Evolutionary conservation across 2,888 invertebrate species (phyloP), one percentile per base, ranked within the genome.

Genomic region (Drosophila affinis): DNA sequence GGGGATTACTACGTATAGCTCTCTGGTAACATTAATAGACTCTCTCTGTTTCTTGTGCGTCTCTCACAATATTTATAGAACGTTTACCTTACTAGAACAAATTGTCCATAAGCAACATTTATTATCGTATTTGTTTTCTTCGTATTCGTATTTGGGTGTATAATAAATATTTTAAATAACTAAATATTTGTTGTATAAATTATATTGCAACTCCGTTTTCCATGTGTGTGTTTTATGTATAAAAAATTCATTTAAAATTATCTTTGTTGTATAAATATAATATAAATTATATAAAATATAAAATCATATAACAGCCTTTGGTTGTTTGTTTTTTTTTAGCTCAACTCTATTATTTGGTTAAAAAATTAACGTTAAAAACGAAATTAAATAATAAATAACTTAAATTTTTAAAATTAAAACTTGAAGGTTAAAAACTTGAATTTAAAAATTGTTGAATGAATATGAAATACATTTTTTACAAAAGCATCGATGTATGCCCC

Each of bases 301-400:
- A 83, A 83, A 83, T 85, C 78, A 83, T 79, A 75, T 75, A 79
- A 83, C 83, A 83, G 83, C 83, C 83, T 82, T 83, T 78, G 75
- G 75, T 81, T 75, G 78, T 79, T 68, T 34, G 12, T 34, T 48
- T 69, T 12, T 39, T 39, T 49, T 69, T 71, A 76, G 70, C 53
- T 62, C 62, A 84, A 87, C 76, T 72, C 5, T 57, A 60, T 21
- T 27, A 34, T 76, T 86, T 77, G 77, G 67, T 76, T 84, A 67
- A 59, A 58, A 74, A 39, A 14, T 39, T 7, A 39, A 14, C 12
- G 14, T 39, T 39, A 14, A 39, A 39, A 39, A 6, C 2, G 2
- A 39, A n/a, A 7, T n/a, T n/a, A 39, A 39, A 49, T 58, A 77
- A 54, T 68, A 45, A 39, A 75, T 63, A 68, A 68, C 39, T 55